Evolutionary conservation across 2,888 invertebrate genomes (phyloP), one percentile per base, ranked within the genome.

Genomic region (Brachynemurus nebulosus): DNA sequence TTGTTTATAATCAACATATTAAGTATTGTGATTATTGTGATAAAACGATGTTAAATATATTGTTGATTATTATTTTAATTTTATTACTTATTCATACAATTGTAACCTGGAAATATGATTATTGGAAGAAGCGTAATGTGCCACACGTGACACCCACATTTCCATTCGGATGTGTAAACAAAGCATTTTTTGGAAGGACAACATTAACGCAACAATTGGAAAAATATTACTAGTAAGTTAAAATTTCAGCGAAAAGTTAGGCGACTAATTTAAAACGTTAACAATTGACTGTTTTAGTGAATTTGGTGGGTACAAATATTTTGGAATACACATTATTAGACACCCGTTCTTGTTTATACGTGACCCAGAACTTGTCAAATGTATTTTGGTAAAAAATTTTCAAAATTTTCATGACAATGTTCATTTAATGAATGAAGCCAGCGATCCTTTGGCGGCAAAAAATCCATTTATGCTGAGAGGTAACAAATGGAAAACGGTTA

Each of bases 391-490:
- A 6, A 37, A 18, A 37, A 6, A 37, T n/a, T 37, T 37, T 18
- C n/a, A 18, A 18, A 12, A 20, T 37, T 37, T 37, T 11, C 19
- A 37, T 19, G 37, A 37, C 11, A 37, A 37, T 37, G 37, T 7
- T 37, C 6, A 8, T 1, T 7, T 12, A 18, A 1, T 58, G 0
- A 43, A 52, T 14, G 38, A 50, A 2, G 18, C 52, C 0, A 0
- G 47, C 1, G 60, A 62, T 37, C 55, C 55, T 0, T 37, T 61
- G 3, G 1, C 55, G 0, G 12, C 48, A 0, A 44, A 48, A 9
- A 58, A 60, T 52, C 59, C 61, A 1, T 59, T 61, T 16, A 53
- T 58, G 42, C 38, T 19, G 2, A 5, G 8, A 0, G 59, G 56
- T 2, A 51, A 55, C 0, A 5, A 8, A 1, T 62, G 61, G 61